Percentiles rank a stretch among this genome's conserved stretches.
These are phyloP conservation scores for Sinocyclocheilus rhinocerous DNA, from an alignment of 2,113 vertebrate species.

Conservation along the genomic window DNA sequence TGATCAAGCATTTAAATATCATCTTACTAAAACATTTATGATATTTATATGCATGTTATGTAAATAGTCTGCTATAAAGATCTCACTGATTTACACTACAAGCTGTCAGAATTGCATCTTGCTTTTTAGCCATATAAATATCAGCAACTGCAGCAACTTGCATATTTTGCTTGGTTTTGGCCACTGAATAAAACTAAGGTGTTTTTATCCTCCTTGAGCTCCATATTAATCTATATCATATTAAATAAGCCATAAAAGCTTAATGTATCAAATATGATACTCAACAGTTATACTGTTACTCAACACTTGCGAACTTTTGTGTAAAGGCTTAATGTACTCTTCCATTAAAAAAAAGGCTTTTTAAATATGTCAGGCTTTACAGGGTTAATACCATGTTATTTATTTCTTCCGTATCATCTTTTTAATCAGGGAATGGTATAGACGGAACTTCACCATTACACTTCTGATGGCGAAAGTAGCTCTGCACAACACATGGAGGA, in stretches of 20 bases:
- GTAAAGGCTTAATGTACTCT: neutral
- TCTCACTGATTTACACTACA: neutral
- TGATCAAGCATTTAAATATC: neutral
- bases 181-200: neutral
- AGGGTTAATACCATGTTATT: neutral
- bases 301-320: neutral
- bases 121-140: neutral
- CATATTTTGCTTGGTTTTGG: neutral
- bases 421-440: slow-evolving; percentile 88
- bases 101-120: neutral
- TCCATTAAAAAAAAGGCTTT: neutral
- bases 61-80: neutral
- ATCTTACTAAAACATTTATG: neutral
- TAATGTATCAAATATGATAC: neutral
- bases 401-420: neutral
- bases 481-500: slow-evolving; percentile 77
- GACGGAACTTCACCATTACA: slow-evolving; percentile 89
- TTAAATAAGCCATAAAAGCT: neutral
- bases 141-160: neutral
- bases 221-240: neutral
- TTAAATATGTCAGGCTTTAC: neutral
- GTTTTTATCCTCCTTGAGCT: neutral
- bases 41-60: neutral
- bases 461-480: slow-evolving; percentile 87
- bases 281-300: no score